Conservation (phyloP, 1,140 invertebrate species). For the Stenopsyche tienmushanensis region DNA sequence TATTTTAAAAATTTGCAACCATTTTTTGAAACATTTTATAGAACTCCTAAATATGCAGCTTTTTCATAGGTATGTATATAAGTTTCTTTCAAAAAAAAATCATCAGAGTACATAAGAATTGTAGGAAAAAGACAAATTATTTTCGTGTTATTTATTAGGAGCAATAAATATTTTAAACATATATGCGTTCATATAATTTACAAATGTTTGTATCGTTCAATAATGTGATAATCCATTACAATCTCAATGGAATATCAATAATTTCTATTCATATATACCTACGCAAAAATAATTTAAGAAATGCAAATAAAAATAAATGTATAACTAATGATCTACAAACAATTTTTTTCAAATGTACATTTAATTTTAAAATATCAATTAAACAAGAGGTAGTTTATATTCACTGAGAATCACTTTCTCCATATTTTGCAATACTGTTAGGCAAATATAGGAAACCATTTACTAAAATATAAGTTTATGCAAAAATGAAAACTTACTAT, state of each 20-base stretch:
- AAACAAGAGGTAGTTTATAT: slow-evolving; percentile 41
- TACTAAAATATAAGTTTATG: neutral
- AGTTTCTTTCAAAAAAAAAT: too few relatives aligned
- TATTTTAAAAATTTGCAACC: too few relatives aligned
- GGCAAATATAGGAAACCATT: slow-evolving; percentile 27
- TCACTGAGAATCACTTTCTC: slow-evolving; percentile 40
- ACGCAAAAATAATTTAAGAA: slow-evolving; percentile 24
- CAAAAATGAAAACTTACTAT: neutral
- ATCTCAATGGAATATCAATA: neutral
- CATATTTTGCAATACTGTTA: slow-evolving; percentile 36
- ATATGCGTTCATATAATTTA: slow-evolving; percentile 7
- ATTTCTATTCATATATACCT: neutral
- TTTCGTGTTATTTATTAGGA: neutral
- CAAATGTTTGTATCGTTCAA: slow-evolving; percentile 13
- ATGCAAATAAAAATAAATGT: slow-evolving; percentile 11
- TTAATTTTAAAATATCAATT: slow-evolving; percentile 36
- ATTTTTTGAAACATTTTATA: too few relatives aligned
- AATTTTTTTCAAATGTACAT: slow-evolving; percentile 15
- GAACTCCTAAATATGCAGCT: too few relatives aligned
- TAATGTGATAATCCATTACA: slow-evolving; percentile 2
- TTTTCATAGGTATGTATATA: too few relatives aligned
- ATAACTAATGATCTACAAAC: slow-evolving; percentile 2
- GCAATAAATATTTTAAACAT: slow-evolving; percentile 19
- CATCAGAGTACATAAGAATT: too few relatives aligned
- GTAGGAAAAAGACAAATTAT: neutral